Evolutionary conservation across 1,140 invertebrate species (phyloP), one percentile per base, ranked within the genome.

Genomic region (Lepidostoma basale): DNA sequence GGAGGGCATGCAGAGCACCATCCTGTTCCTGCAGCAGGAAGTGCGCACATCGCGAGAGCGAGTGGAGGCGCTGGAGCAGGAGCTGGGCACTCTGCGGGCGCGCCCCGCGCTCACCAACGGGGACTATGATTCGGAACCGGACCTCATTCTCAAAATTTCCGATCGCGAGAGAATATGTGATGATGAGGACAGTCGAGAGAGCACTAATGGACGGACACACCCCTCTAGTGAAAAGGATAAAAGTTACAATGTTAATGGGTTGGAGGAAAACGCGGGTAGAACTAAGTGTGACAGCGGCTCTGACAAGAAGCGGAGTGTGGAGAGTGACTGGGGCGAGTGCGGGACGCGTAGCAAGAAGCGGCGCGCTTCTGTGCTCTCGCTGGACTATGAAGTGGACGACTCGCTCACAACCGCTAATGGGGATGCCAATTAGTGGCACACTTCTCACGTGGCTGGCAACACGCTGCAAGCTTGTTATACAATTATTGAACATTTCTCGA

Each of bases 1-100:
- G 10, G 97, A 99, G 81, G 96, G 96, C 3, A 97, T 99, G 95
- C 96, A 98, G 82, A 95, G 94, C 76, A 98, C 96, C 62, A 97
- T 98, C 74, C 89, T 94, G 77, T 94, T 93, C 80, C 85, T 98
- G 56, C 96, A 98, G 77, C 93, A 96, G 77, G 95, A 98, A 78
- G 78, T 98, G 45, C 86, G 92, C 40, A 91, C 91, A 73, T 84
- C 90, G 0, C 88, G 90, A 72, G 90, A 92, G 62, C 83, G 84
- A 2, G 81, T 83, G 36, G 67, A 49, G 20, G 36, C 20, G 22
- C 49, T 65, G n/a, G 56, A 42, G 12, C 23, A 54, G 26, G 64
- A 70, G 49, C 40, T 65, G 23, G 18, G 20, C 9, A 9, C 18
- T 16, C 62, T 70, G 28, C 30, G 62, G 28, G 10, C 45, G n/a